Evolutionary conservation across 2,888 invertebrate genomes (phyloP).

Genomic region (Thera obeliscata): DNA sequence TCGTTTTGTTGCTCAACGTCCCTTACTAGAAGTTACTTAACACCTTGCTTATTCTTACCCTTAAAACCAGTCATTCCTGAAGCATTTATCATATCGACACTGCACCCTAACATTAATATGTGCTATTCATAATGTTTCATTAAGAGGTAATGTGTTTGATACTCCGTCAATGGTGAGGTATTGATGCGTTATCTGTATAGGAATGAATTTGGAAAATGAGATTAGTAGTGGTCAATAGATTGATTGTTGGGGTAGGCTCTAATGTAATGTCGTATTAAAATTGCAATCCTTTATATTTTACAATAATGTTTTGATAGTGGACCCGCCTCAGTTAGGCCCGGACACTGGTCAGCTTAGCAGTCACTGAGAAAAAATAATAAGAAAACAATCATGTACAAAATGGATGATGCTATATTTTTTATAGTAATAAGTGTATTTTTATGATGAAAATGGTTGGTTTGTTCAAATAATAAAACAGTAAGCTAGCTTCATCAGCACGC

Average conservation of each 20-base stretch:
- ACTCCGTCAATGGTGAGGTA: slow-evolving; percentile 47
- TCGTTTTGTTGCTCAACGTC: not conserved
- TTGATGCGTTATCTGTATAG: slow-evolving; percentile 38
- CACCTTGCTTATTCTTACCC: slow-evolving; percentile 7
- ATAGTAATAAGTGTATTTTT: no score
- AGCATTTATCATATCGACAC: slow-evolving; percentile 79
- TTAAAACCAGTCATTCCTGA: slow-evolving; percentile 67
- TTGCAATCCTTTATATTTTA: no score
- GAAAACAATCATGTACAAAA: no score
- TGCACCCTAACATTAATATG: slow-evolving; percentile 76
- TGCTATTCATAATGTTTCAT: slow-evolving; percentile 82
- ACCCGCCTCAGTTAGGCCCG: no score
- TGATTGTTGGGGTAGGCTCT: slow-evolving; percentile 26
- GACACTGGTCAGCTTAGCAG: no score
- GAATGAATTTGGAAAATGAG: slow-evolving; percentile 28
- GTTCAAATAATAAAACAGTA: no score
- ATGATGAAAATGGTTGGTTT: no score
- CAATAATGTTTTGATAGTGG: no score
- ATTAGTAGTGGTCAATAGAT: slow-evolving; percentile 30
- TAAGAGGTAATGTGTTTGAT: slow-evolving; percentile 76
- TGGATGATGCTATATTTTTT: no score
- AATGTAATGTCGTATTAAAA: not conserved
- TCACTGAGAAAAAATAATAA: no score
- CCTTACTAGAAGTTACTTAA: not conserved
- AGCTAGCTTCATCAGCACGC: no score